These are phyloP conservation scores for Loripinus fragilis DNA, from an alignment of 2,888 invertebrate genomes.

Conservation along the genomic window DNA sequence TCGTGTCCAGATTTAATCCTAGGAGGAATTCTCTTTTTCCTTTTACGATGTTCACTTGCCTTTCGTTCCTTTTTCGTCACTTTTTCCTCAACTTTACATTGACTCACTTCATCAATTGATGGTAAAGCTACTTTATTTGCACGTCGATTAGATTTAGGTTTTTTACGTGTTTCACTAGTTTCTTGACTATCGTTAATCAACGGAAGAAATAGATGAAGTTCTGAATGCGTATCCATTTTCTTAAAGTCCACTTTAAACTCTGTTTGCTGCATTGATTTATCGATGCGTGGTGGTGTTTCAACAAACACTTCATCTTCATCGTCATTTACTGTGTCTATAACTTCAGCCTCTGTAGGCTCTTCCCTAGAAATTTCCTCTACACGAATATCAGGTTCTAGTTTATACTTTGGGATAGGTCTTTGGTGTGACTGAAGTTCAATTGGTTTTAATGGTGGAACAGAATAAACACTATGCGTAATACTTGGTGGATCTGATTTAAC, in stretches of 20 bases:
- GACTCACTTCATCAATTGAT: slow-evolving; percentile 43
- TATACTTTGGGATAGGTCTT: slow-evolving; percentile 4
- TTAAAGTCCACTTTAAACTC: slow-evolving; percentile 67
- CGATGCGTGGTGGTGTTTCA: slow-evolving; percentile 24
- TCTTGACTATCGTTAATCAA: slow-evolving; percentile 53
- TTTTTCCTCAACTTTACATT: slow-evolving; percentile 40
- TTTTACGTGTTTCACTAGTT: slow-evolving; percentile 14
- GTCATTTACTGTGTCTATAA: slow-evolving; percentile 27
- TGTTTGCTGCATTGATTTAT: slow-evolving; percentile 3
- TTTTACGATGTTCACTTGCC: slow-evolving; percentile 28
- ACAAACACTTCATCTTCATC: slow-evolving; percentile 25
- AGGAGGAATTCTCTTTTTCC: slow-evolving; percentile 46
- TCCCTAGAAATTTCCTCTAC: slow-evolving; percentile 33
- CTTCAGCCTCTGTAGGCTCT: slow-evolving; percentile 24
- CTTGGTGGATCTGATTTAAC: slow-evolving; percentile 26
- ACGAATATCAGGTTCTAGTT: slow-evolving; percentile 12
- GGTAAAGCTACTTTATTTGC: slow-evolving; percentile 40
- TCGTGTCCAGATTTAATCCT: slow-evolving; percentile 49
- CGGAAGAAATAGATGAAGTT: slow-evolving; percentile 67
- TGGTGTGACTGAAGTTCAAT: not conserved
- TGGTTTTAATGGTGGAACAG: slow-evolving; percentile 9
- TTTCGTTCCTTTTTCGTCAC: slow-evolving; percentile 38
- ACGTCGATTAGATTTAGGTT: slow-evolving; percentile 12
- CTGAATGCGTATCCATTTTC: slow-evolving; percentile 61
- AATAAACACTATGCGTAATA: slow-evolving; percentile 12